These are phyloP conservation scores for Stegana nigrithorax DNA, from an alignment of 2,888 invertebrate genomes.

Conservation along the genomic window DNA sequence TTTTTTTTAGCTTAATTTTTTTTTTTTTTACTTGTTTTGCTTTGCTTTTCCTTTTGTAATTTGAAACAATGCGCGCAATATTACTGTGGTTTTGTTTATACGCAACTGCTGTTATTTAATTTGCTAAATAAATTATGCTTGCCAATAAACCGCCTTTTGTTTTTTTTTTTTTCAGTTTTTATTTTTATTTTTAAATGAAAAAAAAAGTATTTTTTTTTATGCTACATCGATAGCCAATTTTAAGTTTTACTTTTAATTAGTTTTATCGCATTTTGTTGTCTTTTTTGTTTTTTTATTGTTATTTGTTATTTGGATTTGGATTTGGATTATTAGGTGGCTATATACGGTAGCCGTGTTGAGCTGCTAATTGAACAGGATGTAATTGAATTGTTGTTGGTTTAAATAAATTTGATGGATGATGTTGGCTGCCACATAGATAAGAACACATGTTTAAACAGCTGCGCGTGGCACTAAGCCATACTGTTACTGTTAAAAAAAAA, in stretches of 20 bases:
- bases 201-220: too few species aligned
- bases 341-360: neutral
- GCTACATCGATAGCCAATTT: neutral
- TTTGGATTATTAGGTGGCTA: neutral
- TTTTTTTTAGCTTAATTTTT: too few species aligned
- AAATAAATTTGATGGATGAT: too few species aligned
- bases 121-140: neutral
- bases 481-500: too few species aligned
- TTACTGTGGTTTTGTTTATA: neutral
- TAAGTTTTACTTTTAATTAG: constrained; percentile 34
- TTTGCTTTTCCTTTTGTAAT: too few species aligned
- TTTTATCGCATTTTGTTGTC: constrained; percentile 22
- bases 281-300: too few species aligned
- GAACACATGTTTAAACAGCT: too few species aligned
- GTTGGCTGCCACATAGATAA: too few species aligned
- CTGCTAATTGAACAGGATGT: constrained; percentile 8
- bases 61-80: constrained; percentile 49
- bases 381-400: neutral
- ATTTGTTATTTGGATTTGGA: too few species aligned
- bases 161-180: neutral
- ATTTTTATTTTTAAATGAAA: too few species aligned
- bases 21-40: too few species aligned
- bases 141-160: neutral
- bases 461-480: too few species aligned
- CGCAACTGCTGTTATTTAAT: neutral